Conservation (phyloP, 2,888 invertebrate species). For the Cyclophora punctaria region DNA sequence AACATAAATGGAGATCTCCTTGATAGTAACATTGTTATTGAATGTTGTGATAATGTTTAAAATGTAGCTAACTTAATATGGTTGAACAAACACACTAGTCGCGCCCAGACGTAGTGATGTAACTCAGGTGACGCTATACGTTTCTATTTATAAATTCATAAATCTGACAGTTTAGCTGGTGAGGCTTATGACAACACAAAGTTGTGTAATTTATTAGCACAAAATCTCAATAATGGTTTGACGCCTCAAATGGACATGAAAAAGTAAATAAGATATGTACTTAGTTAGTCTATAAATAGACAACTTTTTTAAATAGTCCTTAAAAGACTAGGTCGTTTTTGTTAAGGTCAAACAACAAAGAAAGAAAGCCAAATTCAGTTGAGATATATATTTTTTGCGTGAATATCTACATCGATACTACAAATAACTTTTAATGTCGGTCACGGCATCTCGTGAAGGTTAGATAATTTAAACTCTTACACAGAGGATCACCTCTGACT, state of each 20-base stretch:
- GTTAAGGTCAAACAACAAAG: no score
- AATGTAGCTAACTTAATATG: constrained; percentile 36
- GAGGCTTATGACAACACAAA: no score
- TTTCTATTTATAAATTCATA: constrained; percentile 46
- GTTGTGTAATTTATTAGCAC: no score
- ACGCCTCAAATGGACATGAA: no score
- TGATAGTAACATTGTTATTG: constrained; percentile 11
- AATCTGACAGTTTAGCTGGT: constrained; percentile 15
- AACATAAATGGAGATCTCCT: constrained; percentile 5
- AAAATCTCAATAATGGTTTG: no score
- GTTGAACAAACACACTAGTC: constrained; percentile 44
- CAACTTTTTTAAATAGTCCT: no score
- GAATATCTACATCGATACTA: constrained; percentile 35
- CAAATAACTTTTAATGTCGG: constrained; percentile 59
- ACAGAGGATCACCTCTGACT: constrained; percentile 23
- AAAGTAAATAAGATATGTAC: no score
- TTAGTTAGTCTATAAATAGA: no score
- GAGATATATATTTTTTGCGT: neutral
- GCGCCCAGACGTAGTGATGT: constrained; percentile 52
- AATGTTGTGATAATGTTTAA: constrained; percentile 20
- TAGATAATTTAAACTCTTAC: constrained; percentile 26
- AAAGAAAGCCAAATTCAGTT: no score
- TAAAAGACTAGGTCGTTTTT: no score
- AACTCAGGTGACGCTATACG: constrained; percentile 47
- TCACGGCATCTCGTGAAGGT: constrained; percentile 56